Evolutionary conservation across 2,797 vertebrate species (phyloP).

Genomic region (Acanthurus tractus): DNA sequence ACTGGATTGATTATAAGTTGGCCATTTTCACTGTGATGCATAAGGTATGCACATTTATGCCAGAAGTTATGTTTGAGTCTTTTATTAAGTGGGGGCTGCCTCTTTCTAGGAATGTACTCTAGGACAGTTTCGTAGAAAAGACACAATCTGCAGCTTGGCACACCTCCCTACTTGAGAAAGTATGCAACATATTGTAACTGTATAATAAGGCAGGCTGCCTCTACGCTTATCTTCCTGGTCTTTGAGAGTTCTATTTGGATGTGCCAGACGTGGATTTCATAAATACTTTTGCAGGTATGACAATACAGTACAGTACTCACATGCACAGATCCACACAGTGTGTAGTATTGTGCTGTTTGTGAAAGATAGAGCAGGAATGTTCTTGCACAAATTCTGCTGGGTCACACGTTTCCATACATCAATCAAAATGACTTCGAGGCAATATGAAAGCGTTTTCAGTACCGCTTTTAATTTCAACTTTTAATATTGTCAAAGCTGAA

Average conservation of each 20-base stretch:
- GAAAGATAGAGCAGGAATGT: slow-evolving; percentile 21
- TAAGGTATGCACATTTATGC: neutral
- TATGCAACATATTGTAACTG: slow-evolving; percentile 56
- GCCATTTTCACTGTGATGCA: neutral
- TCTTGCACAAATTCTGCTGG: neutral
- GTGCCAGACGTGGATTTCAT: neutral
- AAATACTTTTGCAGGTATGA: slow-evolving; percentile 17
- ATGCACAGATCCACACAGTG: neutral
- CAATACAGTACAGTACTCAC: neutral
- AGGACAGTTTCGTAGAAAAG: slow-evolving; percentile 55
- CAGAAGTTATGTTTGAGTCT: neutral
- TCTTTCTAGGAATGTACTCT: slow-evolving; percentile 54
- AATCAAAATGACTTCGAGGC: neutral
- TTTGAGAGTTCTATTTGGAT: slow-evolving; percentile 35
- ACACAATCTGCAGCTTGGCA: slow-evolving; percentile 9
- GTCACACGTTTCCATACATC: neutral
- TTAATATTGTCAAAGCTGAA: neutral
- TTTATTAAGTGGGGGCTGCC: neutral
- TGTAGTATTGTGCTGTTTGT: slow-evolving; percentile 7
- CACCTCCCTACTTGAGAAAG: slow-evolving; percentile 59
- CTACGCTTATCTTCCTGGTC: slow-evolving; percentile 1
- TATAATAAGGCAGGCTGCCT: slow-evolving; percentile 31
- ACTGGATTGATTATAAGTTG: neutral
- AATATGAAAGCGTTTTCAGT: neutral
- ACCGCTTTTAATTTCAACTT: neutral